Evolutionary conservation across 1,140 invertebrate genomes (phyloP).

Genomic region (Bilobella aurantiaca): DNA sequence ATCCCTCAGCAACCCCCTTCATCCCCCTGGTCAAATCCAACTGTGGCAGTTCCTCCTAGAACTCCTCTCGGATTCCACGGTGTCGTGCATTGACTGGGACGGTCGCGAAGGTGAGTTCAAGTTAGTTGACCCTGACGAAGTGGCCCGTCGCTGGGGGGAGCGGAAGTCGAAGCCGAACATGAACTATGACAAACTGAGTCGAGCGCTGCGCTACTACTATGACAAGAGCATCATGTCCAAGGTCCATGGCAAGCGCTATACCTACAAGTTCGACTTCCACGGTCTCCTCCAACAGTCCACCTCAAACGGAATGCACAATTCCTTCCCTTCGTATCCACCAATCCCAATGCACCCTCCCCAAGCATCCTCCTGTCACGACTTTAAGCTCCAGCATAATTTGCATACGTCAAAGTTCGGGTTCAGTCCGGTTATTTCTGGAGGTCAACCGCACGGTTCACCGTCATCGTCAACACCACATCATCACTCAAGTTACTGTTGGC

Average conservation of each 20-base stretch:
- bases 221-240: constrained; percentile 97
- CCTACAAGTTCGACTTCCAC: constrained; percentile 86
- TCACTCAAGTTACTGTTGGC: constrained; percentile 1
- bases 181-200: constrained; percentile 91
- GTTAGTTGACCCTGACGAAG: constrained; percentile 83
- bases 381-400: not conserved
- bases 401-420: not conserved
- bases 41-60: constrained; percentile 94
- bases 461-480: not conserved
- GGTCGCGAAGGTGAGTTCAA: constrained; percentile 82
- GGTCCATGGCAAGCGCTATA: constrained; percentile 82
- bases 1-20: not conserved
- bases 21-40: constrained; percentile 72
- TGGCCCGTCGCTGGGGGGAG: constrained; percentile 83
- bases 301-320: not conserved
- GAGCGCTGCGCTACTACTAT: constrained; percentile 91
- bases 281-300: constrained; percentile 41
- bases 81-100: constrained; percentile 68
- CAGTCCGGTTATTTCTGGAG: not conserved
- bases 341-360: not conserved
- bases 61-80: constrained; percentile 63
- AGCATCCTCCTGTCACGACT: not conserved
- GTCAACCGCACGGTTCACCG: not conserved
- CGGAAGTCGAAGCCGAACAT: constrained; percentile 89
- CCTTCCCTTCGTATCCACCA: not conserved